phyloP scores from a whole-genome alignment of 2,797 vertebrate genomes.

The Emydoidea blandingii region DNA sequence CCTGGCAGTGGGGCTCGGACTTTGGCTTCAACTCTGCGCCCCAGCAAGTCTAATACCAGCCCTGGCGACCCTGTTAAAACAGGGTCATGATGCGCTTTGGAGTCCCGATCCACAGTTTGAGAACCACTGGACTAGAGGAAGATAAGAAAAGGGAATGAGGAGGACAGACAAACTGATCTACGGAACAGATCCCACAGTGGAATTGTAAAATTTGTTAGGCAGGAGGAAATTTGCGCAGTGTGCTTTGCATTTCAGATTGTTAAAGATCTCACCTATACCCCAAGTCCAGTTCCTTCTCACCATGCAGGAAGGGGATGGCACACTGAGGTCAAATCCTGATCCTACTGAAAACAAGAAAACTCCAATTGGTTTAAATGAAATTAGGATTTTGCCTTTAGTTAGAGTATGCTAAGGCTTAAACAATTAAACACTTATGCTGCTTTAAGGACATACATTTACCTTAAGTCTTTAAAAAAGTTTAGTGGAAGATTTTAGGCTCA shows the following conservation, averaged over 20 bases:
- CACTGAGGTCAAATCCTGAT: slow-evolving; percentile 15
- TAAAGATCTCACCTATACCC: slow-evolving; percentile 54
- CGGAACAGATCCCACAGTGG: slow-evolving; percentile 41
- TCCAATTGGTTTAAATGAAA: background rate
- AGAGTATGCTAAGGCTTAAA: slow-evolving; percentile 11
- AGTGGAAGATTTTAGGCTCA: background rate
- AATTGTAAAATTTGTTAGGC: slow-evolving; percentile 55
- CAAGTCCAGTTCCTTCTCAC: slow-evolving; percentile 36
- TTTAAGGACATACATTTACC: background rate
- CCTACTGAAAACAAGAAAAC: slow-evolving; percentile 30
- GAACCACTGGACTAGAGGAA: background rate
- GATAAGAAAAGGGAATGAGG: slow-evolving; percentile 23
- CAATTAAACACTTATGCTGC: slow-evolving; percentile 17
- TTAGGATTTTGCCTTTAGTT: slow-evolving; percentile 2
- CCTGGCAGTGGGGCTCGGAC: too few relatives aligned
- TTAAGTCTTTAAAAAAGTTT: background rate
- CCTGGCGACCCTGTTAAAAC: too few relatives aligned
- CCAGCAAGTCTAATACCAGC: too few relatives aligned
- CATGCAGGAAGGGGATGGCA: slow-evolving; percentile 39
- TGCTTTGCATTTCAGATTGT: slow-evolving; percentile 54
- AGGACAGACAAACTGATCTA: slow-evolving; percentile 50
- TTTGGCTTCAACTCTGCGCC: too few relatives aligned
- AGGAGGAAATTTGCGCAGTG: slow-evolving; percentile 36
- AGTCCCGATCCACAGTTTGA: too few relatives aligned
- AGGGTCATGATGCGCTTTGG: too few relatives aligned